A percentile compares a stretch with the other conserved stretches of the same genome.
Evolutionary conservation across 2,888 invertebrate species (phyloP).

Genomic region (Dusona sp.): DNA sequence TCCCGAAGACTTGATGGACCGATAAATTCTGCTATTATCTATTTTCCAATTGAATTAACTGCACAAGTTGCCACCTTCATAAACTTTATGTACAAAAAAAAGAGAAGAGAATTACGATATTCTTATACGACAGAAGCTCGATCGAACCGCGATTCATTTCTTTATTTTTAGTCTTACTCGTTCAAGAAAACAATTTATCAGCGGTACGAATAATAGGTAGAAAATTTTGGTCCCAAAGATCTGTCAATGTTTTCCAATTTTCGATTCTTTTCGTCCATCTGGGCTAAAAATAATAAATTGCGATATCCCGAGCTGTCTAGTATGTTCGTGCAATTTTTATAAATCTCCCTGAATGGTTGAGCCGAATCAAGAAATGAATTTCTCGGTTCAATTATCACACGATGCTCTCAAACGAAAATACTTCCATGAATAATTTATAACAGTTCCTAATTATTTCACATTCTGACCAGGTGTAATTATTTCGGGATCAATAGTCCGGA

Average conservation of each 20-base stretch:
- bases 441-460: not conserved
- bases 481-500: not conserved
- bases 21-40: conserved; percentile 17
- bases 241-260: not conserved
- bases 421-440: not conserved
- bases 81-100: not conserved
- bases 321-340: not conserved
- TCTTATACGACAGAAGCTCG: not conserved
- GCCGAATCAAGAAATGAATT: not conserved
- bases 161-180: not conserved
- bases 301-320: not conserved
- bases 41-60: conserved; percentile 27
- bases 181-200: not conserved
- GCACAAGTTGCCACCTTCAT: not conserved
- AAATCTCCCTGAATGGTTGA: not conserved
- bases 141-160: not conserved
- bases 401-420: not conserved
- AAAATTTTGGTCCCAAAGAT: not conserved
- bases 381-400: not conserved
- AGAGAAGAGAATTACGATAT: not conserved
- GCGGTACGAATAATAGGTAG: not conserved
- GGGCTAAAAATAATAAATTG: not conserved
- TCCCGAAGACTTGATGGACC: not conserved
- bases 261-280: not conserved
- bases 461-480: not conserved